phyloP scores from a whole-genome alignment of 2,113 vertebrate genomes.

The Brachyhypopomus gauderio region DNA sequence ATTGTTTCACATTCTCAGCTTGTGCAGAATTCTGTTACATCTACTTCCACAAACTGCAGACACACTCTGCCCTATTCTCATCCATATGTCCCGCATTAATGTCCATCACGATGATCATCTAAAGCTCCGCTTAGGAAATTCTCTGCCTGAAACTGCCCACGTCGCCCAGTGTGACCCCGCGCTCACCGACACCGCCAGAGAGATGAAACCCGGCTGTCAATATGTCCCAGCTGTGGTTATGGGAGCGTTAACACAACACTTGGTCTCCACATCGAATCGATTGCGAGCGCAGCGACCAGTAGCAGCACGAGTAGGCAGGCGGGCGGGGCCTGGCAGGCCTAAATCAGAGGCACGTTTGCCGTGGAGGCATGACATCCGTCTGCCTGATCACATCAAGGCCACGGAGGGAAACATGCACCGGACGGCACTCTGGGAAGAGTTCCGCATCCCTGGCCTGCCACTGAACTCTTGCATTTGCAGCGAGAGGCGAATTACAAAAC shows the following conservation, averaged over 20 bases:
- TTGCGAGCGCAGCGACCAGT: slow-evolving; percentile 28
- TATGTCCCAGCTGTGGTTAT: slow-evolving; percentile 57
- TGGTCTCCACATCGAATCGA: slow-evolving; percentile 57
- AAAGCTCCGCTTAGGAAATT: neutral
- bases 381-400: slow-evolving; percentile 55
- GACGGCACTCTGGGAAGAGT: neutral
- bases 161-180: no score
- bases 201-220: slow-evolving; percentile 40
- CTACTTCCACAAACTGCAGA: neutral
- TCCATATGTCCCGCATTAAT: neutral
- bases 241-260: slow-evolving; percentile 54
- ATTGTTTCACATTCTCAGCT: neutral
- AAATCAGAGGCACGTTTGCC: slow-evolving; percentile 54
- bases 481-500: slow-evolving; percentile 1
- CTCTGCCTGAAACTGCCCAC: neutral
- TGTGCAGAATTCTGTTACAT: neutral
- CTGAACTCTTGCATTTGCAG: slow-evolving; percentile 17
- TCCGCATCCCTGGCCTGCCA: neutral
- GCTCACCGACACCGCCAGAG: no score
- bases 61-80: neutral
- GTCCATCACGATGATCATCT: neutral
- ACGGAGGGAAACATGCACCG: neutral
- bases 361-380: slow-evolving; percentile 55
- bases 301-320: slow-evolving; percentile 44
- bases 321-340: slow-evolving; percentile 43